A percentile compares a stretch with the other conserved stretches of the same genome.
These are phyloP conservation scores for Tautogolabrus adspersus DNA, from an alignment of 2,113 vertebrate species.

Conservation along the genomic window DNA sequence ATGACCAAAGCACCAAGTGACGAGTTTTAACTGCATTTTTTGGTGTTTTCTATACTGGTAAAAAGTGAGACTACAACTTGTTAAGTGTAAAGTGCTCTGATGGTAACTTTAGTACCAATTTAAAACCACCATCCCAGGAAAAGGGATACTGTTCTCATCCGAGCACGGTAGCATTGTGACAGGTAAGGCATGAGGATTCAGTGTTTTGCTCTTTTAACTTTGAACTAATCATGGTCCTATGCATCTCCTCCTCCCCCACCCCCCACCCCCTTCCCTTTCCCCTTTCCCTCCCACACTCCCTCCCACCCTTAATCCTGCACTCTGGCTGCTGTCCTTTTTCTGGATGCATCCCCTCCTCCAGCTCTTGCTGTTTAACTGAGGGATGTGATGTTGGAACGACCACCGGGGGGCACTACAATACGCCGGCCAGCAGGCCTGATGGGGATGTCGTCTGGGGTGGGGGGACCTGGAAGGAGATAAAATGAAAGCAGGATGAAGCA, in stretches of 20 bases:
- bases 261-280: background rate
- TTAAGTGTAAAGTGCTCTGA: constrained; percentile 29
- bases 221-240: constrained; percentile 75
- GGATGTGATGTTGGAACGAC: constrained; percentile 98
- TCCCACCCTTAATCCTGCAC: constrained; percentile 44
- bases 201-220: constrained; percentile 82
- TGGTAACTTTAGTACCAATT: constrained; percentile 7
- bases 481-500: constrained; percentile 1
- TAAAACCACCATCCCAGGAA: constrained; percentile 65
- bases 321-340: constrained; percentile 50
- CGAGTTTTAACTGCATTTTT: constrained; percentile 7
- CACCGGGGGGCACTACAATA: constrained; percentile 94
- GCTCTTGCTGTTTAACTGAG: constrained; percentile 88
- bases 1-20: constrained; percentile 29
- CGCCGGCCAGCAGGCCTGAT: constrained; percentile 94
- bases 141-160: constrained; percentile 88
- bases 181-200: constrained; percentile 98
- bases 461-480: constrained; percentile 78
- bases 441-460: constrained; percentile 82
- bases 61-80: constrained; percentile 19
- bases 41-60: constrained; percentile 9
- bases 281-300: background rate
- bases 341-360: constrained; percentile 23
- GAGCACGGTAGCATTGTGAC: constrained; percentile 90
- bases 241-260: constrained; percentile 42